Evolutionary conservation across 1,140 invertebrate genomes (phyloP).

Genomic region (Musca domestica): DNA sequence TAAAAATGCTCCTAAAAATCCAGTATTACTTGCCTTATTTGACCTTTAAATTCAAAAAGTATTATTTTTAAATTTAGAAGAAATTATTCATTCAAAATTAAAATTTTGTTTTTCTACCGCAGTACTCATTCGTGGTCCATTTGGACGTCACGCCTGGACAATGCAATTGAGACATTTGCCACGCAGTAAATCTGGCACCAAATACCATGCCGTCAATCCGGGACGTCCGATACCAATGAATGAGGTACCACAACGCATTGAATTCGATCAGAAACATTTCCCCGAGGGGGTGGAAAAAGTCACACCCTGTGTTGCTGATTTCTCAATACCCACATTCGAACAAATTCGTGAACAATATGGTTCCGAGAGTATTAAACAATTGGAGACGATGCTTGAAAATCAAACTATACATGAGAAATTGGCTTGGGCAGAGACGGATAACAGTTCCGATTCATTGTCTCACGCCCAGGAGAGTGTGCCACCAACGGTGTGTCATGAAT

Average conservation of each 20-base stretch:
- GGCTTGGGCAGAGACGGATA: conserved; percentile 52
- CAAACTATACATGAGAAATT: conserved; percentile 55
- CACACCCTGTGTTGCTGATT: conserved; percentile 71
- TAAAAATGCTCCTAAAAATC: too few relatives aligned
- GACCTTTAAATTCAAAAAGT: not conserved
- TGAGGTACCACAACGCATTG: conserved; percentile 62
- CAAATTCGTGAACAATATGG: conserved; percentile 60
- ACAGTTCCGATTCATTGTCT: conserved; percentile 45
- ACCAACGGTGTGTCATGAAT: conserved; percentile 81
- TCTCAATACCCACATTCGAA: conserved; percentile 69
- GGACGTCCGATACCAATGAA: conserved; percentile 76
- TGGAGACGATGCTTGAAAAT: conserved; percentile 57
- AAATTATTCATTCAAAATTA: too few relatives aligned
- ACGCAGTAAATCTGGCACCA: conserved; percentile 71
- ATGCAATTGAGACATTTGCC: conserved; percentile 83
- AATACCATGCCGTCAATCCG: conserved; percentile 68
- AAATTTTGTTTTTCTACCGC: not conserved
- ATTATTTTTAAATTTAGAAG: too few relatives aligned
- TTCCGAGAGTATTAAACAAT: conserved; percentile 57
- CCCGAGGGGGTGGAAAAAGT: conserved; percentile 81
- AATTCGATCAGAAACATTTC: conserved; percentile 74
- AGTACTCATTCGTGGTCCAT: conserved; percentile 83
- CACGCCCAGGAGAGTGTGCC: conserved; percentile 71
- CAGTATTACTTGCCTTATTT: not conserved
- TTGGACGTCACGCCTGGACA: conserved; percentile 92